Conservation (phyloP, 2,888 invertebrate species). For the Dione juno region DNA sequence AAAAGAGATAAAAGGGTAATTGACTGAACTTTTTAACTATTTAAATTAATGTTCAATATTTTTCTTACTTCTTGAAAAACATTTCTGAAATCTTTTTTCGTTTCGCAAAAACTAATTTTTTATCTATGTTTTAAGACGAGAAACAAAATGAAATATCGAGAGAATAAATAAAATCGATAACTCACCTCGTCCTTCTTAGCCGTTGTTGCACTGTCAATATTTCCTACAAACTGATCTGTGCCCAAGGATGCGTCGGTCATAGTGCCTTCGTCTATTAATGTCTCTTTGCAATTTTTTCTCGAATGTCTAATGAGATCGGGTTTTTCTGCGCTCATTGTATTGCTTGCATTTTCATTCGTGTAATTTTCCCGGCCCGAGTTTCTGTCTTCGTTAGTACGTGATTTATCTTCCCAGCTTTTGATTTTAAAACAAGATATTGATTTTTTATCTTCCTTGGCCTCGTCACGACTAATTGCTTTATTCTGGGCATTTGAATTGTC, state of each 20-base stretch:
- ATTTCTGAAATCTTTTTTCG: no score
- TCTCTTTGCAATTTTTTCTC: conserved; percentile 65
- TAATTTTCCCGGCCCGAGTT: conserved; percentile 73
- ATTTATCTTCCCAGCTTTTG: conserved; percentile 74
- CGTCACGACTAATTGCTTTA: conserved; percentile 68
- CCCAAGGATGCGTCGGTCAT: conserved; percentile 60
- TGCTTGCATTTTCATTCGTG: conserved; percentile 74
- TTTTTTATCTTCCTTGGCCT: conserved; percentile 72
- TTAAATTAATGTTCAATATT: no score
- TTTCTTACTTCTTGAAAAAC: no score
- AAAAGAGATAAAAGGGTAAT: no score
- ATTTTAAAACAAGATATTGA: conserved; percentile 80
- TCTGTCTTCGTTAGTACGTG: conserved; percentile 68
- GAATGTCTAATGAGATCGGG: conserved; percentile 76
- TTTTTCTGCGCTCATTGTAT: conserved; percentile 65
- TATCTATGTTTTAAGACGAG: background rate
- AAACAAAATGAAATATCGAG: background rate
- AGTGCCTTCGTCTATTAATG: conserved; percentile 67
- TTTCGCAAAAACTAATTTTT: background rate
- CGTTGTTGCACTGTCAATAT: conserved; percentile 69
- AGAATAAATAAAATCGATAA: background rate
- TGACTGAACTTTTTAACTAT: no score
- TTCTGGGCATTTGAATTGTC: conserved; percentile 60
- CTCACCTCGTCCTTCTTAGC: conserved; percentile 69
- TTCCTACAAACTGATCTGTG: conserved; percentile 49